Evolutionary conservation across 2,113 vertebrate species (phyloP).

Genomic region (Pantherophis guttatus): DNA sequence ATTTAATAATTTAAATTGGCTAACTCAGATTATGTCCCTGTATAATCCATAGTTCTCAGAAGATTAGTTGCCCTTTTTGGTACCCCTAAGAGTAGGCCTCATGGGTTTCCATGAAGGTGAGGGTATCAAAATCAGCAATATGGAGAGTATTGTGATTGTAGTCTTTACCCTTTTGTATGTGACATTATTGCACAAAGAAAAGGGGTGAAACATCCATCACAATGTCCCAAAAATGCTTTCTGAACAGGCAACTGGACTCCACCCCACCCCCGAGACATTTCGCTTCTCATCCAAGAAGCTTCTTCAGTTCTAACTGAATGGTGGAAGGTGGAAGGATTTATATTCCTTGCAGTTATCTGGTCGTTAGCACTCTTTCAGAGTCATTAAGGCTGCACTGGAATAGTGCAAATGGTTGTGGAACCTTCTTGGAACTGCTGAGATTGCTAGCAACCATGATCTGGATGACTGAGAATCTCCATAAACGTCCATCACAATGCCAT

Average conservation of each 20-base stretch:
- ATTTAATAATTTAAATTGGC: neutral
- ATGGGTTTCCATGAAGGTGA: neutral
- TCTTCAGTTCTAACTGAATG: neutral
- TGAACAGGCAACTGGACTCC: neutral
- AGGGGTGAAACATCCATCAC: neutral
- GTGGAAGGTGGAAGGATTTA: neutral
- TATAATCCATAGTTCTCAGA: neutral
- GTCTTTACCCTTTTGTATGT: neutral
- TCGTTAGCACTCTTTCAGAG: neutral
- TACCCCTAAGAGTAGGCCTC: neutral
- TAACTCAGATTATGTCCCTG: neutral
- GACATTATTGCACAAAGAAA: neutral
- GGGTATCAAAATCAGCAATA: neutral
- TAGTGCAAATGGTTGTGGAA: neutral
- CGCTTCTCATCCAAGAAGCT: neutral
- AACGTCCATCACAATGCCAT: neutral
- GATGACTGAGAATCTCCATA: neutral
- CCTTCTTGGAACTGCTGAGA: neutral
- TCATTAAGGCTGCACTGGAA: neutral
- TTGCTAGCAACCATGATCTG: neutral
- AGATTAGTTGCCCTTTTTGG: neutral
- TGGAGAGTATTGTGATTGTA: neutral
- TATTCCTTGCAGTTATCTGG: neutral
- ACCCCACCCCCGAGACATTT: accelerated
- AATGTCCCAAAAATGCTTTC: neutral